Percentiles rank a stretch among this genome's conserved stretches.
Conservation (phyloP, 2,113 vertebrate species). For the Mola mola region DNA sequence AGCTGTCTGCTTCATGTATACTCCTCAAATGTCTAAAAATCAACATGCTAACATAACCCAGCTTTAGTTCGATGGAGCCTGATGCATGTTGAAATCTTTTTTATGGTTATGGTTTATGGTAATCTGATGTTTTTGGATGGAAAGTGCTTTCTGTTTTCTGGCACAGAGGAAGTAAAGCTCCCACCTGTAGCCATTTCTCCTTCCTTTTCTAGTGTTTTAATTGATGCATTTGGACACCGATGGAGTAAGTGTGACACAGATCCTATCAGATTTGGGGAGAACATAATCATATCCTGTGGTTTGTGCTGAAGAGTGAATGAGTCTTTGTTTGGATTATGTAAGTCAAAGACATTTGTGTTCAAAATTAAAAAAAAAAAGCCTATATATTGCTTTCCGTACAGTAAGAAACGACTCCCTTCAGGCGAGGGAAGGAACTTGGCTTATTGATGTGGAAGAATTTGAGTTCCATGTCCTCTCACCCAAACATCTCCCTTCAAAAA, state of each 20-base stretch:
- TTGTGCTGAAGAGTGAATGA: too few relatives aligned
- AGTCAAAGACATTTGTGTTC: too few relatives aligned
- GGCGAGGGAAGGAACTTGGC: neutral
- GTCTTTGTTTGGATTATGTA: constrained; percentile 5
- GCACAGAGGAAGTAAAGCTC: too few relatives aligned
- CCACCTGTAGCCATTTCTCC: neutral
- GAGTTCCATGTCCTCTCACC: neutral
- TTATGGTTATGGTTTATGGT: neutral
- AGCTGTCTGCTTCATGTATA: constrained; percentile 37
- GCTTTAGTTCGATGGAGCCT: neutral
- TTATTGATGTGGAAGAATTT: neutral
- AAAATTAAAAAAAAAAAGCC: too few relatives aligned
- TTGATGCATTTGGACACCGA: neutral
- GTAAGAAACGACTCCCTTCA: too few relatives aligned
- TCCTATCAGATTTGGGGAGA: constrained; percentile 33
- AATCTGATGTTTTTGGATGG: neutral
- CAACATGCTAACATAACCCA: too few relatives aligned
- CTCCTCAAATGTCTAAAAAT: constrained; percentile 25
- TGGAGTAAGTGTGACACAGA: neutral
- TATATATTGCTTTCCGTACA: too few relatives aligned
- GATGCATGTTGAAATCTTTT: neutral
- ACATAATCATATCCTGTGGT: constrained; percentile 30
- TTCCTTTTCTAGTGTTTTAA: neutral
- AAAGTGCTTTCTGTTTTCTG: too few relatives aligned
- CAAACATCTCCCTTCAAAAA: constrained; percentile 12